Percentiles rank a stretch among this genome's conserved stretches.
Evolutionary conservation across 2,888 invertebrate species (phyloP).

Genomic region (Pheosia tremula): DNA sequence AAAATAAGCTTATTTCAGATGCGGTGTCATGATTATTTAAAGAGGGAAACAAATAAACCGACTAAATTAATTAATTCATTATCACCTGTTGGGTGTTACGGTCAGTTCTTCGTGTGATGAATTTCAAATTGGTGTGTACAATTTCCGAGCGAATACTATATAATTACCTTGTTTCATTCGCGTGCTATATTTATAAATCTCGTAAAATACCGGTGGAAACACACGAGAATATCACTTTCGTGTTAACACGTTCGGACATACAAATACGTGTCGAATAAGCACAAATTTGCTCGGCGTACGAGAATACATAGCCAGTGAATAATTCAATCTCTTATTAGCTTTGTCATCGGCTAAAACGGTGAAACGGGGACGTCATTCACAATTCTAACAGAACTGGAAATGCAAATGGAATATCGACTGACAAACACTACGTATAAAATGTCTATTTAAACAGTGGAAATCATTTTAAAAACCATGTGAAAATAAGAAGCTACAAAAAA

Average conservation of each 20-base stretch:
- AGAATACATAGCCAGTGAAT: neutral
- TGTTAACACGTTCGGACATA: neutral
- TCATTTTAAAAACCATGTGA: neutral
- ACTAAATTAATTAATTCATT: conserved; percentile 1
- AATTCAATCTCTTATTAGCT: conserved; percentile 7
- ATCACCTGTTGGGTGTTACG: neutral
- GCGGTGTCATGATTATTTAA: neutral
- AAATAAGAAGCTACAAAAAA: neutral
- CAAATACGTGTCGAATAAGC: conserved; percentile 1
- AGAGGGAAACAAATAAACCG: neutral
- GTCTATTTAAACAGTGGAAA: neutral
- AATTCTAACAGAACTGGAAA: conserved; percentile 4
- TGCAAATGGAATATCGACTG: conserved; percentile 6
- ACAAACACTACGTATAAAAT: neutral
- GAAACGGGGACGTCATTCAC: neutral
- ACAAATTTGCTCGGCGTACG: neutral
- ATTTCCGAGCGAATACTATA: neutral
- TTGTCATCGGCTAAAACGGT: conserved; percentile 3
- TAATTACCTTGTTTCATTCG: neutral
- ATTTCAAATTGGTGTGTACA: neutral
- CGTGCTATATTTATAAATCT: neutral
- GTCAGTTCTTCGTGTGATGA: neutral
- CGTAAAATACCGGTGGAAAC: neutral
- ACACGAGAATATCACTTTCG: neutral
- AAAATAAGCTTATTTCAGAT: too few relatives aligned